Base-by-base conservation (phyloP, 2,797 vertebrate species). In the Oophaga sylvatica region DNA sequence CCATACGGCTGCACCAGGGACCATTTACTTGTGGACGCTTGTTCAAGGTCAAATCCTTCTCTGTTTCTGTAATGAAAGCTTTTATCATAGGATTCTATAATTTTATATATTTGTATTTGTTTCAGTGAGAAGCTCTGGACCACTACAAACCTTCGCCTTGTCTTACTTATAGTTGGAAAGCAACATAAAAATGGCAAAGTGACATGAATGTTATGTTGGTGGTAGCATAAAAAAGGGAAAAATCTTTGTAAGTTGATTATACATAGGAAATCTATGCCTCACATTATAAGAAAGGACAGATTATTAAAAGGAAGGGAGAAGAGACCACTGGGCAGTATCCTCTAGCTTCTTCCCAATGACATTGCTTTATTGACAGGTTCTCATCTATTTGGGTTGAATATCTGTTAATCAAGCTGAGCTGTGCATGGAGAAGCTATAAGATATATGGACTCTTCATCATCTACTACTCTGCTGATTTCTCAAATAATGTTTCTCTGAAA, bases 31-130 rank as follows among this genome's bases (percentile, higher is more conserved):
- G 71, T 77, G 22, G 5, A 56, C 13, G 48, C 45, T 77, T 45
- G n/a, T 56, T 77, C 22, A 77, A 77, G 75, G 75, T 56, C 75
- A 77, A 53, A 77, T 22, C 12, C 73, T n/a, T 56, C n/a, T 56
- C 45, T 56, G 22, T 77, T 77, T 11, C 22, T 77, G 48, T 77
- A 77, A 77, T 6, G 15, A 53, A 77, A 26, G 75, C 20, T 56
- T 48, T 53, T 77, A 77, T 77, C n/a, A 77, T 56, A 29, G 22
- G 48, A 26, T 48, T 45, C 11, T 26, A 56, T 15, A 13, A 77
- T 56, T 56, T 77, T 26, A 77, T 13, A 77, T 56, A 73, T 73
- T 41, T 53, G 48, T 53, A 41, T 41, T 41, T 8, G 68, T 29
- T 31, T 73, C 12, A 73, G 17, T 45, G 17, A 45, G 75, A 77